These are phyloP conservation scores for Kuschelorhynchus macadamiae DNA, from an alignment of 2,888 invertebrate genomes.

Conservation along the genomic window DNA sequence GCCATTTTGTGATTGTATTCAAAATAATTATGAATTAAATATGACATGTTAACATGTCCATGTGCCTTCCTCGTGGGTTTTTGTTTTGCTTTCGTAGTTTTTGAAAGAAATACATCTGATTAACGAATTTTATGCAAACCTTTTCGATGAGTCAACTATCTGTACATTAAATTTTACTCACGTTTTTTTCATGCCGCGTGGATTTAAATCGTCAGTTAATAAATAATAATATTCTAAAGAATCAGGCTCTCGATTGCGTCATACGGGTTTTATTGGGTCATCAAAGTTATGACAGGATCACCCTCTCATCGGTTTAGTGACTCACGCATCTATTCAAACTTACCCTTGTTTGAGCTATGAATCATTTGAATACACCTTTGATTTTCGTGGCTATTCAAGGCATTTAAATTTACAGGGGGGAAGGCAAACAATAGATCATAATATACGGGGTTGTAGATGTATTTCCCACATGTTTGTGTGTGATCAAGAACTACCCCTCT, in stretches of 20 bases:
- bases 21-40: constrained; percentile 33
- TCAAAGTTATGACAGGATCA: constrained; percentile 30
- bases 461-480: too few species aligned
- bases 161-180: constrained; percentile 28
- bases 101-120: constrained; percentile 18
- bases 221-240: constrained; percentile 2
- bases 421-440: background rate
- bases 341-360: constrained; percentile 45
- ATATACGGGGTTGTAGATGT: too few species aligned
- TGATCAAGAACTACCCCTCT: too few species aligned
- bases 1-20: constrained; percentile 33
- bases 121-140: constrained; percentile 34
- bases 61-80: constrained; percentile 18
- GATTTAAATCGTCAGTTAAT: constrained; percentile 1
- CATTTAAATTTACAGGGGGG: constrained; percentile 1
- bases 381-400: constrained; percentile 24
- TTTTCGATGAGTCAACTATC: constrained; percentile 30
- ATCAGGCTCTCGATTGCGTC: constrained; percentile 8
- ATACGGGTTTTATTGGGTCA: constrained; percentile 24
- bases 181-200: constrained; percentile 25
- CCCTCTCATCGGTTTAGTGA: constrained; percentile 42
- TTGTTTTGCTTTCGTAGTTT: constrained; percentile 16
- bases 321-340: constrained; percentile 42
- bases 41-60: constrained; percentile 20
- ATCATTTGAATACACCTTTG: constrained; percentile 37